Evolutionary conservation across 2,113 vertebrate species (phyloP).

Genomic region (Vulpes vulpes): DNA sequence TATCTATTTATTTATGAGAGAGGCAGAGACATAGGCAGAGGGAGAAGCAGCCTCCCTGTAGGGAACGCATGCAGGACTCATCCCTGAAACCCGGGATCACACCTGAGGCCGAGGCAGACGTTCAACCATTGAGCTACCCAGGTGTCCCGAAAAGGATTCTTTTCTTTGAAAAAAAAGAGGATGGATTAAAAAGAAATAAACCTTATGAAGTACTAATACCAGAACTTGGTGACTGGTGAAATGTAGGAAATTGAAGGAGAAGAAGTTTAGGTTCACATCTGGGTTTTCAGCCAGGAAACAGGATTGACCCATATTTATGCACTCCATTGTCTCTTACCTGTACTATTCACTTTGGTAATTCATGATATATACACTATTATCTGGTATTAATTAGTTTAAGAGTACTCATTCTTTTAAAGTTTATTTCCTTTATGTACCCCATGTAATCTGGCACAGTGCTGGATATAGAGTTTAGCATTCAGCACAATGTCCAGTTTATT

Average conservation of each 20-base stretch:
- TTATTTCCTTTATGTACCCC: not conserved
- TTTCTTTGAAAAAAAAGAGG: not conserved
- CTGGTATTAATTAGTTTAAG: not conserved
- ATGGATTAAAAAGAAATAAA: not conserved
- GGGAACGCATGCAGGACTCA: too few relatives aligned
- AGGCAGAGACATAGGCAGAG: too few relatives aligned
- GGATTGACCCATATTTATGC: not conserved
- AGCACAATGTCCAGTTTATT: slow-evolving; percentile 34
- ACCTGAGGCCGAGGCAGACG: too few relatives aligned
- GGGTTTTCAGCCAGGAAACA: not conserved
- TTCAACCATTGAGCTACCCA: too few relatives aligned
- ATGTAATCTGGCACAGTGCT: not conserved
- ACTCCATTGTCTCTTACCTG: not conserved
- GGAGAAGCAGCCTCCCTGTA: too few relatives aligned
- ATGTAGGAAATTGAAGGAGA: not conserved
- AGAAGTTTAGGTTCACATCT: not conserved
- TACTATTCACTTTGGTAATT: not conserved
- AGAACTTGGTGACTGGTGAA: not conserved
- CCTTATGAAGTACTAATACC: not conserved
- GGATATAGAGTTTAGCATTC: not conserved
- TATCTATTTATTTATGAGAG: too few relatives aligned
- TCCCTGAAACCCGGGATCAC: too few relatives aligned
- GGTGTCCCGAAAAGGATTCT: not conserved
- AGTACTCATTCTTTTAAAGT: not conserved
- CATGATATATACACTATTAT: not conserved